Evolutionary conservation across 64 coral and sea anemone species (phyloP).

Genomic region (Catalaphyllia jardinei): DNA sequence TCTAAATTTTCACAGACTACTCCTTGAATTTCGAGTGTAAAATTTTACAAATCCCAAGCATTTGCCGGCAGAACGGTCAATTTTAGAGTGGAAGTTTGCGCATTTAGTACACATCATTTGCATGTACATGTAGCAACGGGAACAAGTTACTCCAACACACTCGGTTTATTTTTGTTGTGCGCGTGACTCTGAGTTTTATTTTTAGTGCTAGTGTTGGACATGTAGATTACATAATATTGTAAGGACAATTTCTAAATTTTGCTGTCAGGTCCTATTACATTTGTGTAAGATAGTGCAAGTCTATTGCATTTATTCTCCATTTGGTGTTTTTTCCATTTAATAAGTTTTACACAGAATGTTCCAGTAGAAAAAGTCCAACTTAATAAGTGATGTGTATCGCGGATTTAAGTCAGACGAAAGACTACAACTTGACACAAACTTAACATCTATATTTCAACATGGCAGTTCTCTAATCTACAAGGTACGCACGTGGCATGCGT

Average conservation of each 20-base stretch:
- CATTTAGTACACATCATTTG: not conserved
- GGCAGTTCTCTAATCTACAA: no score
- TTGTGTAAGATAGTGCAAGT: not conserved
- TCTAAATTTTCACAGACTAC: no score
- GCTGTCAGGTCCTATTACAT: not conserved
- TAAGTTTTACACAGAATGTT: not conserved
- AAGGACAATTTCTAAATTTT: not conserved
- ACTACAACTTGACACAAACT: no score
- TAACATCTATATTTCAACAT: no score
- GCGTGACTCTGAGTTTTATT: not conserved
- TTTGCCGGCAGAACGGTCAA: no score
- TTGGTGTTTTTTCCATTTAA: not conserved
- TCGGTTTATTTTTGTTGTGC: not conserved
- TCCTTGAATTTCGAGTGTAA: no score
- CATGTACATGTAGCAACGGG: not conserved
- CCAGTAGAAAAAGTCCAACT: not conserved
- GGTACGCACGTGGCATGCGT: no score
- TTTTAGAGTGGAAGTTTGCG: no score
- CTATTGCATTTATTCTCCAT: not conserved
- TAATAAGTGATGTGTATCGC: no score
- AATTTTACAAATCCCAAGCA: no score
- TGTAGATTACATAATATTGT: conserved; percentile 3
- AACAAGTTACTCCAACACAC: not conserved
- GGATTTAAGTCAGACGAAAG: no score
- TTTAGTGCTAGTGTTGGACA: not conserved